Evolutionary conservation across 2,113 vertebrate species (phyloP).

Genomic region (Pungitius pungitius): DNA sequence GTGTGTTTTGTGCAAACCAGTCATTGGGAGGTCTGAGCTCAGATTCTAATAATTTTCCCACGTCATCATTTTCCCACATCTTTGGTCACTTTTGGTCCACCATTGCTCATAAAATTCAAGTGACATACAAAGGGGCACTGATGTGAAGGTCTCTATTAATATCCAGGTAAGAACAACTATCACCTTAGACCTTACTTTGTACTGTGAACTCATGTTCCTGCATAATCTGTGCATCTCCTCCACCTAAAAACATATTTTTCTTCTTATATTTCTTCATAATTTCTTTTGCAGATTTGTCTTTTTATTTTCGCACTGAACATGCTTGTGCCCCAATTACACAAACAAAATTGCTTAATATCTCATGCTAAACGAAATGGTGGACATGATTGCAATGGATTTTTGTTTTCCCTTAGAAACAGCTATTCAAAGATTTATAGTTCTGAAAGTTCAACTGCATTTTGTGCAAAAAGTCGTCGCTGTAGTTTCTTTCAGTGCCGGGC

Average conservation of each 20-base stretch:
- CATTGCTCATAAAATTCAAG: constrained; percentile 3
- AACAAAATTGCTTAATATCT: constrained; percentile 5
- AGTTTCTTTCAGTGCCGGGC: constrained; percentile 37
- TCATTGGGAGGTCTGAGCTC: constrained; percentile 38
- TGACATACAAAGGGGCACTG: background rate
- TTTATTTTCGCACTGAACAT: background rate
- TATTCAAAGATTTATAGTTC: constrained; percentile 50
- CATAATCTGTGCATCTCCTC: background rate
- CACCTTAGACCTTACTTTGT: background rate
- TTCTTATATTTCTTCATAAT: background rate
- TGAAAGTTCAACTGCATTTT: constrained; percentile 66
- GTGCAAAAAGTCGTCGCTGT: constrained; percentile 48
- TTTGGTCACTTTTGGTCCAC: constrained; percentile 7
- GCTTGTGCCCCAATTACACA: background rate
- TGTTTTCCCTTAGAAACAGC: constrained; percentile 9
- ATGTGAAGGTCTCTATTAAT: background rate
- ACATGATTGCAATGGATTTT: constrained; percentile 14
- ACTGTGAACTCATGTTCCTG: background rate
- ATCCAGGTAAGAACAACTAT: background rate
- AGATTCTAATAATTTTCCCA: constrained; percentile 49
- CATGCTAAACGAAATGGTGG: constrained; percentile 25
- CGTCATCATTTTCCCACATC: constrained; percentile 21
- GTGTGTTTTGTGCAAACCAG: constrained; percentile 45
- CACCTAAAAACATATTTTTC: background rate
- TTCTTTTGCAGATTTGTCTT: background rate